Percentiles rank a stretch among this genome's conserved stretches.
Evolutionary conservation across 37 sponge, comb jelly and placozoan species (phyloP).

Genomic region (Bolinopsis microptera): DNA sequence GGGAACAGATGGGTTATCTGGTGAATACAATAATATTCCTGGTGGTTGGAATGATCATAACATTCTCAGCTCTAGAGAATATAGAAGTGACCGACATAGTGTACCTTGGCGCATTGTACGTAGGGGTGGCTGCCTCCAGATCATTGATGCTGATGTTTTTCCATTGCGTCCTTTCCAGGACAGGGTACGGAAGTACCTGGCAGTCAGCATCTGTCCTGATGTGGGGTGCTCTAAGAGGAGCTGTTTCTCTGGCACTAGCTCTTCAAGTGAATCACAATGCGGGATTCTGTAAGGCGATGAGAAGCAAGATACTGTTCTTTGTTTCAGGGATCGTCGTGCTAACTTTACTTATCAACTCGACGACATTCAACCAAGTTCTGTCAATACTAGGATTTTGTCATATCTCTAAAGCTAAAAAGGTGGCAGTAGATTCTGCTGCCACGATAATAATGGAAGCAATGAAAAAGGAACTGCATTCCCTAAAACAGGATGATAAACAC

Average conservation of each 20-base stretch:
- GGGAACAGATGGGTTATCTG: constrained; percentile 89
- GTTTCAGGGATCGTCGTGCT: constrained; percentile 88
- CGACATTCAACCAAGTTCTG: constrained; percentile 78
- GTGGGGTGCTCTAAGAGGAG: constrained; percentile 93
- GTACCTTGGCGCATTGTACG: constrained; percentile 77
- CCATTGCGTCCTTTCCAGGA: constrained; percentile 73
- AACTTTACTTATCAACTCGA: constrained; percentile 84
- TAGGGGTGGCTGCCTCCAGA: constrained; percentile 72
- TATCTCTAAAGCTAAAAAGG: constrained; percentile 74
- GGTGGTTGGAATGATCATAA: constrained; percentile 86
- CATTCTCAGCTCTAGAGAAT: constrained; percentile 73
- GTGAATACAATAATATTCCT: constrained; percentile 92
- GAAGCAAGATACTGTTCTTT: constrained; percentile 84
- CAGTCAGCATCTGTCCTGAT: constrained; percentile 75
- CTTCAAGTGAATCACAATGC: constrained; percentile 77
- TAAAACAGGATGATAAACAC: constrained; percentile 82
- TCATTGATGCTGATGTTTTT: constrained; percentile 68
- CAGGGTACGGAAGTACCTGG: constrained; percentile 79
- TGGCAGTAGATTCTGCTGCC: constrained; percentile 78
- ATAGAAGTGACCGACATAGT: constrained; percentile 77
- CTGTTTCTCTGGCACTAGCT: constrained; percentile 87
- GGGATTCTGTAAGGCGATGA: constrained; percentile 70
- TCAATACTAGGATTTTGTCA: constrained; percentile 80
- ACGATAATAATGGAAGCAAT: constrained; percentile 71
- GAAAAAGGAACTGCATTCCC: constrained; percentile 71